phyloP scores from a whole-genome alignment of 2,888 invertebrate genomes.

The Parnassius apollo region DNA sequence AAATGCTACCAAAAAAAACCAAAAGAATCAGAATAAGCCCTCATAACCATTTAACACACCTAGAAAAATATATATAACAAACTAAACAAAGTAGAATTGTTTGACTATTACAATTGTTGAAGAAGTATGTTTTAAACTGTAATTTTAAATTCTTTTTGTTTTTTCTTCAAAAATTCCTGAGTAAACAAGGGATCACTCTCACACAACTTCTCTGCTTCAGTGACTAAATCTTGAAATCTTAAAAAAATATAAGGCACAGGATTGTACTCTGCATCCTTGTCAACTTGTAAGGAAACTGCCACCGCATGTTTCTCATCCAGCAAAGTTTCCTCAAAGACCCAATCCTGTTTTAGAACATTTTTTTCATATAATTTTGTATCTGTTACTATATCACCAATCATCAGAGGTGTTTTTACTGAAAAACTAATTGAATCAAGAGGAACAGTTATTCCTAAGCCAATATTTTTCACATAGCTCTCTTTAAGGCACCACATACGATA shows the following conservation, averaged over 20 bases:
- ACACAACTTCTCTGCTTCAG: slow-evolving; percentile 64
- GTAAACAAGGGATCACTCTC: slow-evolving; percentile 79
- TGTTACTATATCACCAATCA: slow-evolving; percentile 61
- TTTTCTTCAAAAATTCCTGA: slow-evolving; percentile 80
- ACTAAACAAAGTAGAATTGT: background rate
- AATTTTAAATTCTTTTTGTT: slow-evolving; percentile 54
- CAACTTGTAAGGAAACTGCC: slow-evolving; percentile 83
- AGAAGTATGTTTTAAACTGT: background rate
- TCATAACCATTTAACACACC: background rate
- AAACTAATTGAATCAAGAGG: slow-evolving; percentile 90
- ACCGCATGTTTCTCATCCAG: slow-evolving; percentile 89
- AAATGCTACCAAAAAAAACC: background rate
- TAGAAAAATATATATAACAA: too few relatives aligned
- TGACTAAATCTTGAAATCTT: slow-evolving; percentile 82
- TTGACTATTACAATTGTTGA: background rate
- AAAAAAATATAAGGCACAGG: slow-evolving; percentile 75
- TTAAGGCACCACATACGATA: slow-evolving; percentile 96
- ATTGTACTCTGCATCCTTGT: slow-evolving; percentile 39
- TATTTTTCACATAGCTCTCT: slow-evolving; percentile 96
- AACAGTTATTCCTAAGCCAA: slow-evolving; percentile 91
- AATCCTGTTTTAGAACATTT: slow-evolving; percentile 79
- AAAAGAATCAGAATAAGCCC: slow-evolving; percentile 29
- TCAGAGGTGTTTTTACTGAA: slow-evolving; percentile 80
- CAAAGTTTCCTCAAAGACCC: slow-evolving; percentile 92
- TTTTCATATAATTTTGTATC: slow-evolving; percentile 86